Conservation (phyloP, 1,140 invertebrate genomes). For the Drosophila nannoptera region DNA sequence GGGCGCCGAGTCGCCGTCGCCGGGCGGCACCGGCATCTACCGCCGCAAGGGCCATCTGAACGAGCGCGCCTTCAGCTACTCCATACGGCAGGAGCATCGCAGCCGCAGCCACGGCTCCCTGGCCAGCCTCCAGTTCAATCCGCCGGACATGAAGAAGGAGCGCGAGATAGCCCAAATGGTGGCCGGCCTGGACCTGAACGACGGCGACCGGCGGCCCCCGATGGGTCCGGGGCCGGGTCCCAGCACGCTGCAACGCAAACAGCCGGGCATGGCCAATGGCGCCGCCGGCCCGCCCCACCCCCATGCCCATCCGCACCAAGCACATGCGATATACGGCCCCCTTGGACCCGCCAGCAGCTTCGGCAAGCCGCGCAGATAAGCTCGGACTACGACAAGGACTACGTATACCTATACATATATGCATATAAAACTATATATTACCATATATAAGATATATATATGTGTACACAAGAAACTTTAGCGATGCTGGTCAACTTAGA, state of each 20-base stretch:
- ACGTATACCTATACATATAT: constrained; percentile 12
- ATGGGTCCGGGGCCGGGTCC: constrained; percentile 45
- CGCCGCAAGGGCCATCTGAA: constrained; percentile 94
- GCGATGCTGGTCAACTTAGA: constrained; percentile 77
- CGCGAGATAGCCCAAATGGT: constrained; percentile 95
- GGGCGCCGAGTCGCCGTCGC: constrained; percentile 86
- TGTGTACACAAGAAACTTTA: constrained; percentile 45
- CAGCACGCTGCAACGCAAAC: constrained; percentile 69
- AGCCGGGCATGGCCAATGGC: constrained; percentile 51
- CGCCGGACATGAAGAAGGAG: constrained; percentile 91
- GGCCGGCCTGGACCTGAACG: constrained; percentile 90
- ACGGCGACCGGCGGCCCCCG: constrained; percentile 71
- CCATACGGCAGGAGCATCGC: constrained; percentile 94
- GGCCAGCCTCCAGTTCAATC: constrained; percentile 90
- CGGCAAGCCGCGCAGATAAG: constrained; percentile 75
- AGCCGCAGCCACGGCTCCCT: constrained; percentile 93
- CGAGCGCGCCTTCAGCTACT: constrained; percentile 95
- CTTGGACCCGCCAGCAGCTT: constrained; percentile 67
- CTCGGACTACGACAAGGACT: constrained; percentile 10
- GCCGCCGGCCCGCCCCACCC: constrained; percentile 30
- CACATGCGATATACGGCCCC: constrained; percentile 67
- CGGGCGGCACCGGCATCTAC: constrained; percentile 91
- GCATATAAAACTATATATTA: too few species aligned
- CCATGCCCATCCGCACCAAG: constrained; percentile 40
- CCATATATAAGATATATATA: constrained; percentile 5